phyloP scores from a whole-genome alignment of 1,140 invertebrate species.

The Proctacanthus coquilletti region DNA sequence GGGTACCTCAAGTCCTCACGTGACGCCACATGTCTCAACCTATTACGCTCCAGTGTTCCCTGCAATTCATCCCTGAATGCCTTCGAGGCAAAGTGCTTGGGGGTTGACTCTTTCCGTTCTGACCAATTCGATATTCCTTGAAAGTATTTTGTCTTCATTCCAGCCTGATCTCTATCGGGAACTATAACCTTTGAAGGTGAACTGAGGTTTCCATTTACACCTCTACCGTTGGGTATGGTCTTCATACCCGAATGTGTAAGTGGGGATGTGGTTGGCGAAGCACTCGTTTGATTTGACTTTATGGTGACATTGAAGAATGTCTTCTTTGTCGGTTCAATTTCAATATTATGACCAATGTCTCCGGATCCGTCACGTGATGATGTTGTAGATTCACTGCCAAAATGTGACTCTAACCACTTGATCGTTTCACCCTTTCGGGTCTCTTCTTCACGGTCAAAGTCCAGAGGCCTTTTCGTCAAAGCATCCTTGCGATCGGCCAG shows the following conservation, averaged over 20 bases:
- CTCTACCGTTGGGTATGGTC: constrained; percentile 5
- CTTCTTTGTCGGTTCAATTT: constrained; percentile 43
- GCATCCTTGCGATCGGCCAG: constrained; percentile 57
- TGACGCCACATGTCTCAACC: constrained; percentile 13
- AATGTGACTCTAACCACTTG: constrained; percentile 79
- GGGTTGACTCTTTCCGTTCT: constrained; percentile 37
- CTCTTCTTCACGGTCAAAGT: constrained; percentile 75
- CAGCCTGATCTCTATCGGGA: constrained; percentile 17
- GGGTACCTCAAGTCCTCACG: constrained; percentile 3
- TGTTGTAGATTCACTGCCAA: constrained; percentile 68
- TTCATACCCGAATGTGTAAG: constrained; percentile 7
- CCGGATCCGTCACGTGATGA: constrained; percentile 44
- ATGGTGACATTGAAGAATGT: constrained; percentile 64
- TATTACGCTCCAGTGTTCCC: constrained; percentile 24
- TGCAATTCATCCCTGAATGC: constrained; percentile 28
- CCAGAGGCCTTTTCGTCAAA: constrained; percentile 57
- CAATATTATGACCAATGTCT: constrained; percentile 34
- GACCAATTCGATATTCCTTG: constrained; percentile 65
- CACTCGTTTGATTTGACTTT: constrained; percentile 42
- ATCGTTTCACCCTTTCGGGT: constrained; percentile 75
- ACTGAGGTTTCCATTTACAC: not conserved
- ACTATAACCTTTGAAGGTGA: not conserved
- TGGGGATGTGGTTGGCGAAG: constrained; percentile 15
- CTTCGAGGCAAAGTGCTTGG: constrained; percentile 23
- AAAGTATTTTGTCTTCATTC: constrained; percentile 39